Percentiles rank a stretch among this genome's conserved stretches.
phyloP scores from a whole-genome alignment of 2,797 vertebrate genomes.

The Sebastes cheni region DNA sequence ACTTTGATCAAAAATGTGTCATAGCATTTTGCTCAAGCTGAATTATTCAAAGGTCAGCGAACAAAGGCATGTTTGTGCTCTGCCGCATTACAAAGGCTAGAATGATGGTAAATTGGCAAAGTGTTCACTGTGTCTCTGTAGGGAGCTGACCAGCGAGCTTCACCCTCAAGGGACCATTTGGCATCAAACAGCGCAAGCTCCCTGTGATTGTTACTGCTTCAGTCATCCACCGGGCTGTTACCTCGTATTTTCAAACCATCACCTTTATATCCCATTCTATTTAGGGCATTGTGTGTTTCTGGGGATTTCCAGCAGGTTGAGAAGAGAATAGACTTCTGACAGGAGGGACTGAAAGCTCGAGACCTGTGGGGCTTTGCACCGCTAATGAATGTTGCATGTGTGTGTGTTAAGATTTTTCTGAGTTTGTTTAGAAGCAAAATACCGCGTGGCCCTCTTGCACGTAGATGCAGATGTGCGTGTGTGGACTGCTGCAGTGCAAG shows the following conservation, averaged over 20 bases:
- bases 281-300: conserved; percentile 46
- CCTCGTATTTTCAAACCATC: conserved; percentile 67
- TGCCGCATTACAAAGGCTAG: conserved; percentile 73
- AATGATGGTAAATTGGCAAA: conserved; percentile 79
- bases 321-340: conserved; percentile 47
- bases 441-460: background rate
- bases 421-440: conserved; percentile 1
- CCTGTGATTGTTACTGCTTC: conserved; percentile 71
- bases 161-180: conserved; percentile 68
- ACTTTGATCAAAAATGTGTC: conserved; percentile 82
- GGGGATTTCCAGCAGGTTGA: conserved; percentile 41
- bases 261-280: conserved; percentile 67
- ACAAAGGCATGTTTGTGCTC: conserved; percentile 77
- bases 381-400: conserved; percentile 39
- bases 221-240: conserved; percentile 62
- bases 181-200: conserved; percentile 72
- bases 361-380: conserved; percentile 20
- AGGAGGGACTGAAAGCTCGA: conserved; percentile 35
- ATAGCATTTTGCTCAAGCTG: conserved; percentile 73
- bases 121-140: conserved; percentile 64
- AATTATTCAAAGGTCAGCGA: conserved; percentile 82
- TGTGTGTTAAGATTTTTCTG: background rate
- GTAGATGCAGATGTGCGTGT: conserved; percentile 2
- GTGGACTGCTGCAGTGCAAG: conserved; percentile 5
- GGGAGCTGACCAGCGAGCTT: conserved; percentile 72